Evolutionary conservation across 1,140 invertebrate species (phyloP).

Genomic region (Macrobrachium rosenbergii): DNA sequence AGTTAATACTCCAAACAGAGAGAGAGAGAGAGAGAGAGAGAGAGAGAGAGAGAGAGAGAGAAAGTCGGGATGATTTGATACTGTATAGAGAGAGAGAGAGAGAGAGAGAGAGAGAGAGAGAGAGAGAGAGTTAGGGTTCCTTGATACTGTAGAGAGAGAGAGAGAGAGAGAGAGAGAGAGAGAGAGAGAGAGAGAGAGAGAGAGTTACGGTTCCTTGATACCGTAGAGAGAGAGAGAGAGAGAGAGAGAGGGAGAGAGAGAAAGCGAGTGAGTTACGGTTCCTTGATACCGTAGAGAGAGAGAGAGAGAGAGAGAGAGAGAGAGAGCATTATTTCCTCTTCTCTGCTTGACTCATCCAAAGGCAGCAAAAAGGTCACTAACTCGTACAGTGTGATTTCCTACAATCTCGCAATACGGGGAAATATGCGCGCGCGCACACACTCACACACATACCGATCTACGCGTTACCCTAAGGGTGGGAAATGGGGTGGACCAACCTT

Average conservation of each 20-base stretch:
- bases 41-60: conserved; percentile 3
- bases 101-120: not conserved
- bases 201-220: not conserved
- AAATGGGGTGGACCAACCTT: too few species aligned
- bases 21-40: not conserved
- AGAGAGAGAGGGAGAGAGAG: not conserved
- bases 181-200: not conserved
- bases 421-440: too few species aligned
- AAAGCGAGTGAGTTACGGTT: not conserved
- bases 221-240: not conserved
- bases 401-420: too few species aligned
- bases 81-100: not conserved
- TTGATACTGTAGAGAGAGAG: not conserved
- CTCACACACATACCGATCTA: too few species aligned
- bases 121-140: not conserved
- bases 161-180: conserved; percentile 7
- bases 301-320: conserved; percentile 14
- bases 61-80: too few species aligned
- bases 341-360: too few species aligned
- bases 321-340: too few species aligned
- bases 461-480: too few species aligned
- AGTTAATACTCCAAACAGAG: too few species aligned
- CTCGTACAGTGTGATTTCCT: too few species aligned
- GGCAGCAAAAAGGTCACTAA: too few species aligned
- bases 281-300: not conserved